Evolutionary conservation across 2,797 vertebrate species (phyloP), one percentile per base, ranked within the genome.

Genomic region (Tarsius wallacei): DNA sequence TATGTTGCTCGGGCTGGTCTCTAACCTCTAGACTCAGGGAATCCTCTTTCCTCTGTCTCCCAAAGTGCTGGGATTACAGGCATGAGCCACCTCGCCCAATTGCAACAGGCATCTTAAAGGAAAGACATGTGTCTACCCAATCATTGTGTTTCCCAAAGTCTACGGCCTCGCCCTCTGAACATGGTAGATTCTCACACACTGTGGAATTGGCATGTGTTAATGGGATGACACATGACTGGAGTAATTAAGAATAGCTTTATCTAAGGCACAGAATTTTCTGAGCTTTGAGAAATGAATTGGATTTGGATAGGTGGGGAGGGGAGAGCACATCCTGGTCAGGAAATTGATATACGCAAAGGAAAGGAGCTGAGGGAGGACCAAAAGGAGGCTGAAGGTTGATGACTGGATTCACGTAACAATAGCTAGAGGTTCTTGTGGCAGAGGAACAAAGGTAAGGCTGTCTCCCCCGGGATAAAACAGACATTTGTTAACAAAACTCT

Each of bases 321-420:
- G 21, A 71, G 51, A 77, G 11, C 7, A 3, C 21, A 57, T 71
- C 26, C 33, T 66, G 36, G 14, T 78, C 78, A 91, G 59, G 33
- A 91, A 14, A 84, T 12, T 88, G 51, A 36, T 21, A 57, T 31
- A 55, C 42, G 84, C 76, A 74, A 59, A 73, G 22, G 17, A 87
- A 89, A 53, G 22, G n/a, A 47, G 33, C 68, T 26, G 55, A 89
- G 14, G 28, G 91, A 93, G 28, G 91, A 91, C 22, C 33, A 55
- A 64, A 71, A 61, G 4, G 17, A 9, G 36, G 11, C 11, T 36
- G 53, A 89, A 22, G 28, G 36, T 31, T 73, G 31, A 51, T n/a
- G n/a, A 91, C 92, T 84, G 94, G 81, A 74, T 87, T 88, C 93
- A 5, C 68, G 96, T 64, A 87, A 86, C 15, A 84, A 89, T 42